These are phyloP conservation scores for Poecilus cupreus DNA, from an alignment of 2,888 invertebrate genomes.

Conservation along the genomic window DNA sequence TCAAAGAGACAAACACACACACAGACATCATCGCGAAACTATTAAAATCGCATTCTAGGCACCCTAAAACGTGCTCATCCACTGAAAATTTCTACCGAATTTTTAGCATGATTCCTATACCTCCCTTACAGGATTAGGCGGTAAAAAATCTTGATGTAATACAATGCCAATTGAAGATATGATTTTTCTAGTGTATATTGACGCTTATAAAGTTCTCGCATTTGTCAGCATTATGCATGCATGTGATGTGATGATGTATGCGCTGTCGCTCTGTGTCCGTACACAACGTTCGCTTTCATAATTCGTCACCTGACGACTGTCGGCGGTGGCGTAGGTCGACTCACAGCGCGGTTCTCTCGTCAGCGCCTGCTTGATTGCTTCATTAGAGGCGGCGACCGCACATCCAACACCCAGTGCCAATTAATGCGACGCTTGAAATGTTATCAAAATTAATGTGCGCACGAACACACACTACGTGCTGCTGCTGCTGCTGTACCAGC, in stretches of 20 bases:
- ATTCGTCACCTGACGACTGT: conserved; percentile 51
- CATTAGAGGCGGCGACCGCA: conserved; percentile 65
- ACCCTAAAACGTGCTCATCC: too few species aligned
- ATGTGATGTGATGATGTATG: background rate
- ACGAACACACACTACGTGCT: conserved; percentile 43
- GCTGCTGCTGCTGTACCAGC: background rate
- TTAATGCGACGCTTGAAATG: conserved; percentile 68
- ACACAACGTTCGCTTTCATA: conserved; percentile 40
- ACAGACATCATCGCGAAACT: too few species aligned
- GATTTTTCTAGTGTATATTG: too few species aligned
- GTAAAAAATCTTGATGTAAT: too few species aligned
- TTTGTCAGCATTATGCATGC: conserved; percentile 12
- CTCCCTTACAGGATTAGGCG: too few species aligned
- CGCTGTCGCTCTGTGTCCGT: background rate
- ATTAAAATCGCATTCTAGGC: too few species aligned
- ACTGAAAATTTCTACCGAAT: too few species aligned
- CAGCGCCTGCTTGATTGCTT: conserved; percentile 67
- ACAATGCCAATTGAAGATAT: too few species aligned
- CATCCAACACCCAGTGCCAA: conserved; percentile 68
- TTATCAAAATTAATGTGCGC: conserved; percentile 68
- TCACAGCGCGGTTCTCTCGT: conserved; percentile 59
- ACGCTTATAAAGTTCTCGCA: too few species aligned
- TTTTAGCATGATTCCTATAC: too few species aligned
- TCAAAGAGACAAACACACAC: too few species aligned
- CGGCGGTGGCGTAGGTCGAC: background rate